Evolutionary conservation across 2,113 vertebrate genomes (phyloP), one percentile per base, ranked within the genome.

Genomic region (Onychostoma macrolepis): DNA sequence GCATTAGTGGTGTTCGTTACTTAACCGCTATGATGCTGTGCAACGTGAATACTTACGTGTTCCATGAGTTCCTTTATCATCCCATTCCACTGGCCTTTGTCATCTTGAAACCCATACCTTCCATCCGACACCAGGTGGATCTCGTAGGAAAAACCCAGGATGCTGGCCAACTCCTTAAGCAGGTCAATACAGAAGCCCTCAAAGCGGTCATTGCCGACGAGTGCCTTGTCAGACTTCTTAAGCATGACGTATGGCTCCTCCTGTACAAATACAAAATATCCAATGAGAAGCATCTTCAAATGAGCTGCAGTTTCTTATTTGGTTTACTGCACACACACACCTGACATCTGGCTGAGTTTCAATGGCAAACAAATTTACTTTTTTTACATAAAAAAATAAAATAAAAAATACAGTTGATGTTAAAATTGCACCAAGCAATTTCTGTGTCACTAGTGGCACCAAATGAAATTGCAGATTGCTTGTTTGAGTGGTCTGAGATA

Each of bases 171-270:
- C 92, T 99, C 98, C 90, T 97, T 98, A 10, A 99, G 96, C 48
- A 99, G 95, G 94, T 99, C 98, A 4, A 99, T 96, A 94, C 98
- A 99, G 94, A 97, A 99, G 33, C 98, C 98, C 95, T 99, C 98
- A 12, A 99, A 99, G 30, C 98, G 97, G 87, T 99, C 97, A 0
- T 99, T 99, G 76, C 98, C 98, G 0, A 97, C 96, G 36, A 99
- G 95, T 13, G 97, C 96, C 12, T 95, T 97, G 95, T 99, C 97
- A 0, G 98, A 99, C 91, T 97, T 99, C 84, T 96, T 97, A 95
- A 99, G 99, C 98, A 99, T 99, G 93, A 99, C 97, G 58, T 99
- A 99, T 89, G 98, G 98, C 92, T 98, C 97, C 90, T 99, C 98
- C 98, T 99, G 93, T 43, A 67, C 85, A 90, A 87, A 89, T 63